These are phyloP conservation scores for Origma solitaria DNA, from an alignment of 2,113 vertebrate species.

Conservation along the genomic window DNA sequence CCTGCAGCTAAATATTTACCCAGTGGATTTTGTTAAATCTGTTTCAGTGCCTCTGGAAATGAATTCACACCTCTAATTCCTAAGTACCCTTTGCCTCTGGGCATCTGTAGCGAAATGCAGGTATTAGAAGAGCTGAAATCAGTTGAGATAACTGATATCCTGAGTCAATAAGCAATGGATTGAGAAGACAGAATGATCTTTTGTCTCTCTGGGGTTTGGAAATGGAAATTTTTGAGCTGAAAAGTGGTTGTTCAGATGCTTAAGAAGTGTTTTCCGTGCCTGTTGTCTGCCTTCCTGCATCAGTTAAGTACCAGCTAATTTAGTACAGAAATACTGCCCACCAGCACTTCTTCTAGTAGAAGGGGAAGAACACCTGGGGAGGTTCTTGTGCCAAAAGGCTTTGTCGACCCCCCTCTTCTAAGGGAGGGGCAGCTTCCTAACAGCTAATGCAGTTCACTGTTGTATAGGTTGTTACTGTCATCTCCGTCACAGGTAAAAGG, in stretches of 20 bases:
- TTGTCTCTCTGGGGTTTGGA: background rate
- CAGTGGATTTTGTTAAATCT: constrained; percentile 27
- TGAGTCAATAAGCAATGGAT: background rate
- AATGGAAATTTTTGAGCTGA: background rate
- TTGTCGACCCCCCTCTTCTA: background rate
- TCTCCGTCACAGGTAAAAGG: background rate
- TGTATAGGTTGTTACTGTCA: background rate
- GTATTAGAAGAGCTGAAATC: background rate
- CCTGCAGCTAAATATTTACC: constrained; percentile 57
- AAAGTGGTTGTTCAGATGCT: background rate
- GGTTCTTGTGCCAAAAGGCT: background rate
- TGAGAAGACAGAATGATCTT: background rate
- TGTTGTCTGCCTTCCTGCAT: background rate
- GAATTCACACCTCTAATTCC: constrained; percentile 19
- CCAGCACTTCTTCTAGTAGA: background rate
- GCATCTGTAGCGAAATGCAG: constrained; percentile 4
- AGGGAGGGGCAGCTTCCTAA: background rate
- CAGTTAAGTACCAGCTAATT: background rate
- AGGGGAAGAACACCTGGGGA: background rate
- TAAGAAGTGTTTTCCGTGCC: background rate
- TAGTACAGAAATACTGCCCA: background rate
- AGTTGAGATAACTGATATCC: constrained; percentile 13
- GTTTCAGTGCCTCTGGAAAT: constrained; percentile 28
- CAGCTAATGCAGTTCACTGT: background rate
- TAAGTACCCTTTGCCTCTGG: constrained; percentile 17